Base-by-base conservation (phyloP, 2,888 invertebrate species). In the Torymus aiolomorphi region DNA sequence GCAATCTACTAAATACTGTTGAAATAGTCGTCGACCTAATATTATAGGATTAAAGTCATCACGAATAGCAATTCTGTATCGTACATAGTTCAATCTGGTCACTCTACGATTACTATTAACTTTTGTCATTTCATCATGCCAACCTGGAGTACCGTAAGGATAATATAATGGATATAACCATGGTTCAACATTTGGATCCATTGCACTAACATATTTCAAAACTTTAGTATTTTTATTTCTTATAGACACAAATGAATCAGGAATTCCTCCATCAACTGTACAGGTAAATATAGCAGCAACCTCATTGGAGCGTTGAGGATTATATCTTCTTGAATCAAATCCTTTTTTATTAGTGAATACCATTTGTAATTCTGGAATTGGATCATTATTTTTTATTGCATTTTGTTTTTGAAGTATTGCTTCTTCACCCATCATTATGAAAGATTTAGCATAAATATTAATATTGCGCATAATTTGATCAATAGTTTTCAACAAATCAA, bases 331-430 rank as follows among this genome's bases (percentile, higher is more conserved):
- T 54, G 63, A 61, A 76, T 84, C 82, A 54, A 78, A 51, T 51
- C 82, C 82, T 67, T 78, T 72, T 59, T 82, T 83, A 13, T 82
- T 75, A 20, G 79, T 78, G 61, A 83, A 83, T 20, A 82, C 57
- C 61, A 83, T 70, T 54, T 77, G 67, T n/a, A 82, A 61, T 56
- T 20, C 20, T 20, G 20, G 20, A 20, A 20, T 20, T 20, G 20
- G 20, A 20, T 20, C 20, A 20, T 20, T 20, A 20, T 20, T 20
- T 2, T 20, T 20, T 20, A 20, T 20, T 20, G 20, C 20, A 20
- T 20, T 20, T 20, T 20, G 20, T 20, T 20, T 20, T 20, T 20
- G 20, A 20, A 20, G 1, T 20, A 20, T 20, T 20, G 20, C 20
- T 20, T 20, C 20, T 20, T 20, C 20, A 20, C 20, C 20, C 20